Evolutionary conservation across 2,888 invertebrate genomes (phyloP).

Genomic region (Eupithecia vulgata): DNA sequence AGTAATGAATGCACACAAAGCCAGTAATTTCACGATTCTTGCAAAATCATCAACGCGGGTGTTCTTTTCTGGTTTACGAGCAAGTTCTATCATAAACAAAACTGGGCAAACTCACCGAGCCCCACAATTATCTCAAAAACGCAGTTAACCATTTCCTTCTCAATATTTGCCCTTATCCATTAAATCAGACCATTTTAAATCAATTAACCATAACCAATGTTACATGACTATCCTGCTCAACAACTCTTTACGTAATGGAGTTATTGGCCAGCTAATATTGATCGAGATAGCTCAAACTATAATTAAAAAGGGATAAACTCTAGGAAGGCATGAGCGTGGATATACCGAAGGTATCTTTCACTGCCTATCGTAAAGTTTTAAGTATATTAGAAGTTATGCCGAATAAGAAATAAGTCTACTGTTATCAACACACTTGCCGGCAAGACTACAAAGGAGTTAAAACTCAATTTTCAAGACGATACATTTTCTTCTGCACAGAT

Average conservation of each 20-base stretch:
- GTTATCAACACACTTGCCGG: no score
- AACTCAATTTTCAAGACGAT: no score
- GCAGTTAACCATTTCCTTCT: conserved; percentile 8
- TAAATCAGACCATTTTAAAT: conserved; percentile 13
- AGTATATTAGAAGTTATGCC: neutral
- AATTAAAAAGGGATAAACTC: conserved; percentile 6
- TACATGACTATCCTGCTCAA: conserved; percentile 21
- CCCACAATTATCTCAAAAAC: conserved; percentile 11
- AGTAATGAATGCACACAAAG: no score
- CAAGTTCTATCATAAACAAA: neutral
- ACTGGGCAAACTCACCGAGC: neutral
- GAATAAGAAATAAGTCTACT: neutral
- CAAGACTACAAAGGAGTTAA: no score
- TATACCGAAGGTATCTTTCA: neutral
- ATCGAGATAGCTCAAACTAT: conserved; percentile 27
- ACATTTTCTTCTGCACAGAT: no score
- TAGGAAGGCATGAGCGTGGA: neutral
- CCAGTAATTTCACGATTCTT: neutral
- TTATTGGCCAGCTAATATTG: conserved; percentile 26
- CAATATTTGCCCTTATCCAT: conserved; percentile 10
- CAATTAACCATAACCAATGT: conserved; percentile 11
- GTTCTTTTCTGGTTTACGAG: conserved; percentile 3
- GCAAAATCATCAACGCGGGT: neutral
- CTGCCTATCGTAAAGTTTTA: neutral
- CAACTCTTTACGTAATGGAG: conserved; percentile 23